Percentiles rank a stretch among this genome's conserved stretches.
phyloP scores from a whole-genome alignment of 2,113 vertebrate species.

The Sinocyclocheilus maitianheensis region DNA sequence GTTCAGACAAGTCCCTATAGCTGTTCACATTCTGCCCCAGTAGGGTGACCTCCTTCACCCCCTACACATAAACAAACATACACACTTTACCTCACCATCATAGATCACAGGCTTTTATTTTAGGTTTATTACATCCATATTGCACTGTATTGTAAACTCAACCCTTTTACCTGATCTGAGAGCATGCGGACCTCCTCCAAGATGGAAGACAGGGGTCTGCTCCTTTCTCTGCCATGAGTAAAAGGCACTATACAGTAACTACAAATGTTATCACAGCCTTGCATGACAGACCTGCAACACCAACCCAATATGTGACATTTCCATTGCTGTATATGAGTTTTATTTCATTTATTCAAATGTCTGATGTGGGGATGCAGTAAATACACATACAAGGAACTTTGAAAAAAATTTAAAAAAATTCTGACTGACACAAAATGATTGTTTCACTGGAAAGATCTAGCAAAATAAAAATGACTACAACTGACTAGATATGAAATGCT shows the following conservation, averaged over 20 bases:
- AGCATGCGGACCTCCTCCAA: slow-evolving; percentile 88
- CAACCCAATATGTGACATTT: background rate
- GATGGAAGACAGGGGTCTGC: slow-evolving; percentile 88
- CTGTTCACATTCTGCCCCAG: slow-evolving; percentile 99
- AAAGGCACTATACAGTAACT: slow-evolving; percentile 97
- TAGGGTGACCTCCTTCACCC: slow-evolving; percentile 93
- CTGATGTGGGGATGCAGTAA: background rate
- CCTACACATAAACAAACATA: slow-evolving; percentile 72
- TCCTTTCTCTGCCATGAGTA: slow-evolving; percentile 92
- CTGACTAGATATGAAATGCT: no score
- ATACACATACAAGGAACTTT: background rate
- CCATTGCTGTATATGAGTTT: background rate
- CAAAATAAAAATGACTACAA: no score
- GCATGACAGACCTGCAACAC: slow-evolving; percentile 88
- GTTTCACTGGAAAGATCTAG: no score
- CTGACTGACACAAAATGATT: no score
- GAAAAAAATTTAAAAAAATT: no score
- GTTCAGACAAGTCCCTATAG: slow-evolving; percentile 86
- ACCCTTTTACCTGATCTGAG: slow-evolving; percentile 82
- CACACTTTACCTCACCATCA: background rate
- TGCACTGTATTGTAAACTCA: background rate
- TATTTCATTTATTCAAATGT: background rate
- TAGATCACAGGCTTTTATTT: background rate
- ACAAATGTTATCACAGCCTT: slow-evolving; percentile 98
- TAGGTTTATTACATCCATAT: background rate